phyloP scores from a whole-genome alignment of 2,113 vertebrate species.

The Ranitomeya imitator region DNA sequence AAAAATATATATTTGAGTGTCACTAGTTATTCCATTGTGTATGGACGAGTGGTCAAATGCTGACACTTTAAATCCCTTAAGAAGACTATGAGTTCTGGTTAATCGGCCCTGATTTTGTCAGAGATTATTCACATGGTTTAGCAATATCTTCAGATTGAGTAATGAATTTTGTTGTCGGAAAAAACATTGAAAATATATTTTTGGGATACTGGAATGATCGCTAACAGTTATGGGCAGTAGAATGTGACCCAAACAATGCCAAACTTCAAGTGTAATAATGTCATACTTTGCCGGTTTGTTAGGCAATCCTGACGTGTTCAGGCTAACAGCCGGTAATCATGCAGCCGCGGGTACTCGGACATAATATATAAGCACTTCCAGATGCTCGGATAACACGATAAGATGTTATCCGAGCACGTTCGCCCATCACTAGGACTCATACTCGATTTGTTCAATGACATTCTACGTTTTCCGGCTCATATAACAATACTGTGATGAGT shows the following conservation, averaged over 20 bases:
- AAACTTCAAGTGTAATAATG: no score
- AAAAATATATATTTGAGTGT: constrained; percentile 40
- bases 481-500: no score
- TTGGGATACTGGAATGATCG: background rate
- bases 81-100: background rate
- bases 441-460: no score
- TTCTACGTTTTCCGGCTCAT: no score
- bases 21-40: constrained; percentile 9
- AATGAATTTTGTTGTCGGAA: background rate
- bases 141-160: background rate
- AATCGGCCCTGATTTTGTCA: background rate
- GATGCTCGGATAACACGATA: no score
- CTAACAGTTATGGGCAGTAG: background rate
- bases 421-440: no score
- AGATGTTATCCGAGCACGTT: no score
- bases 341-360: no score
- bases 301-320: no score
- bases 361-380: no score
- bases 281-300: no score
- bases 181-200: background rate
- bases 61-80: background rate
- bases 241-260: background rate
- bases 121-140: background rate
- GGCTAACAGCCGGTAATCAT: no score
- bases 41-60: constrained; percentile 6